These are phyloP conservation scores for Sisyra nigra DNA, from an alignment of 2,888 invertebrate genomes.

Conservation along the genomic window DNA sequence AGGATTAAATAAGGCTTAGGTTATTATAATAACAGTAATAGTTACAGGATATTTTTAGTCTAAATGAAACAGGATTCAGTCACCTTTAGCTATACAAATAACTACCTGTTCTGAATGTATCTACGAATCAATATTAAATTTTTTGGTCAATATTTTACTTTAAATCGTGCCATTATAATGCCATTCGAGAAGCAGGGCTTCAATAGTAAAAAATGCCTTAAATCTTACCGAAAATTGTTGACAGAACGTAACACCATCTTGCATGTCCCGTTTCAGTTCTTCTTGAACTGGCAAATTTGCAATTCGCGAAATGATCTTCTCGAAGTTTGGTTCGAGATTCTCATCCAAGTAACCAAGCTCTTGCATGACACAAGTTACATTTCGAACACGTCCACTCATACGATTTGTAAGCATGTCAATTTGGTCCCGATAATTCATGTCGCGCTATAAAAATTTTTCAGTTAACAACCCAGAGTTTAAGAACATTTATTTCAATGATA, in stretches of 20 bases:
- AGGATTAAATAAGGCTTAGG: no score
- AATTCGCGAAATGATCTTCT: constrained; percentile 43
- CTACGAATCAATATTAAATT: no score
- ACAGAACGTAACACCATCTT: constrained; percentile 48
- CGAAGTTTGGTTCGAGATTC: constrained; percentile 48
- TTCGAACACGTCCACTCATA: constrained; percentile 34
- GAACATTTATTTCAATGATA: constrained; percentile 1
- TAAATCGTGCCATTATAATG: no score
- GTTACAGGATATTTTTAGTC: no score
- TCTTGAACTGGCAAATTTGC: constrained; percentile 40
- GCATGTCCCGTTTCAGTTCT: constrained; percentile 46
- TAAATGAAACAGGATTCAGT: no score
- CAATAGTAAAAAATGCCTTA: no score
- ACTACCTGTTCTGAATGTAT: no score
- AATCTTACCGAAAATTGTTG: constrained; percentile 47
- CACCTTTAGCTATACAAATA: no score
- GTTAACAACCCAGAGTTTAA: background rate
- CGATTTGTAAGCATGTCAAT: constrained; percentile 38
- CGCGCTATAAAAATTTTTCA: constrained; percentile 27
- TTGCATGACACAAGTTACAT: constrained; percentile 56
- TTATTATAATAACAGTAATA: no score
- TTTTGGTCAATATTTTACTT: no score
- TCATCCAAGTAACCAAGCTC: constrained; percentile 50
- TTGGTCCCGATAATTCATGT: constrained; percentile 42
- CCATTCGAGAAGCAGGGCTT: no score